Evolutionary conservation across 30 jellyfish, hydroid and myxozoan species (phyloP).

Genomic region (Chrysaora quinquecirrha): DNA sequence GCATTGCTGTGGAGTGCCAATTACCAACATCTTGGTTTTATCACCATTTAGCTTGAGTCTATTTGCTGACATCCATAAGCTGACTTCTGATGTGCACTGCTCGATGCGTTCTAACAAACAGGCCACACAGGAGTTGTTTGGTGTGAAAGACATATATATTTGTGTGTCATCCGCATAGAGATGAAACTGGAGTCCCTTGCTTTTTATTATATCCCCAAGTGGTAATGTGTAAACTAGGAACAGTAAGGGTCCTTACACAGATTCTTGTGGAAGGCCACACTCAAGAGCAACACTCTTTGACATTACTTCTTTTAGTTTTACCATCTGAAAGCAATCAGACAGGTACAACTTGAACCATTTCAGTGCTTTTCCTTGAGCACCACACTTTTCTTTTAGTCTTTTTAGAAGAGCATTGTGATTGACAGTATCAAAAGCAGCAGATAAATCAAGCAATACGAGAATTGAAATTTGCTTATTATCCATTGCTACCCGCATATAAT

Average conservation of each 20-base stretch:
- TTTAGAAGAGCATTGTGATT: slow-evolving; percentile 46
- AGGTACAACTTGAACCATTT: slow-evolving; percentile 16
- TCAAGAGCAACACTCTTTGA: slow-evolving; percentile 12
- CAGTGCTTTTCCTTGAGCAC: slow-evolving; percentile 48
- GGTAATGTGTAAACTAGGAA: slow-evolving; percentile 41
- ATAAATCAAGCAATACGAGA: slow-evolving; percentile 58
- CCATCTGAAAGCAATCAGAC: slow-evolving; percentile 19
- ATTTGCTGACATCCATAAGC: slow-evolving; percentile 55
- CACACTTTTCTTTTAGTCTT: slow-evolving; percentile 49
- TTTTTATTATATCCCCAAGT: slow-evolving; percentile 49
- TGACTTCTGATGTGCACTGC: slow-evolving; percentile 49
- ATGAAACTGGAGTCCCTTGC: slow-evolving; percentile 62
- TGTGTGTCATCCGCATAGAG: slow-evolving; percentile 59
- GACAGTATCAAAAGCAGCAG: slow-evolving; percentile 74
- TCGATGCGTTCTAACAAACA: slow-evolving; percentile 13
- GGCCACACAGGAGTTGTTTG: slow-evolving; percentile 25
- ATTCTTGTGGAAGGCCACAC: slow-evolving; percentile 33
- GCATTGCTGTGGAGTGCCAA: slow-evolving; percentile 54
- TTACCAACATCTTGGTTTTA: slow-evolving; percentile 30
- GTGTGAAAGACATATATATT: slow-evolving; percentile 41
- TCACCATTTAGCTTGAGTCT: slow-evolving; percentile 42
- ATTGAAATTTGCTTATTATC: slow-evolving; percentile 62
- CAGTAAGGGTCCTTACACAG: slow-evolving; percentile 37
- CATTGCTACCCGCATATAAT: slow-evolving; percentile 57
- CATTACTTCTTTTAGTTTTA: neutral